Conservation (phyloP, 2,113 vertebrate species). For the Bujurquina vittata region DNA sequence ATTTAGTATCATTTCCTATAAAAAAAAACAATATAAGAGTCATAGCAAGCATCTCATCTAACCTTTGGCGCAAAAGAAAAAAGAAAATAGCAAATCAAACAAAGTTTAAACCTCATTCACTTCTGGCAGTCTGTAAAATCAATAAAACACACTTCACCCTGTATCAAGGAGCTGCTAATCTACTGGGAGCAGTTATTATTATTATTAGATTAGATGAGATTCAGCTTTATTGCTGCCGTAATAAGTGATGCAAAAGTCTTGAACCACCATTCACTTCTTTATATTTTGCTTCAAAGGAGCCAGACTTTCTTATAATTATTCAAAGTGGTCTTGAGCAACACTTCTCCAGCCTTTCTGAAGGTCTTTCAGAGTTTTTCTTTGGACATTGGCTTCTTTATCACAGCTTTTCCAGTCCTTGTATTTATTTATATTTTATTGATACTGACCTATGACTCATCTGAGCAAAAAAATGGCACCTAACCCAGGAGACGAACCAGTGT, state of each 20-base stretch:
- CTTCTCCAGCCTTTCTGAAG: neutral
- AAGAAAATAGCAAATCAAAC: neutral
- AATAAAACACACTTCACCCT: neutral
- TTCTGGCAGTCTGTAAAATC: neutral
- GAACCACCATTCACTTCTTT: neutral
- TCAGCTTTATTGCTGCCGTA: neutral
- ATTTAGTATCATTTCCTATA: neutral
- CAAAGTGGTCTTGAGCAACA: neutral
- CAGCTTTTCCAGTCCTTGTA: neutral
- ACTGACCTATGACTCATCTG: neutral
- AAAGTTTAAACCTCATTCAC: neutral
- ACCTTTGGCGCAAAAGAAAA: neutral
- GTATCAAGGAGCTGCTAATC: neutral
- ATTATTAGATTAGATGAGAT: neutral
- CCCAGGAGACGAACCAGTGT: neutral
- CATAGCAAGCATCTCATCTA: neutral
- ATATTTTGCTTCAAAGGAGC: neutral
- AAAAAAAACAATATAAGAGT: neutral
- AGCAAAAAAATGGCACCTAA: neutral
- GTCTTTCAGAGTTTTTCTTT: neutral
- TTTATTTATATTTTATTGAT: neutral
- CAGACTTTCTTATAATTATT: neutral
- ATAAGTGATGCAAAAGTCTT: neutral
- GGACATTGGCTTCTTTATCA: neutral
- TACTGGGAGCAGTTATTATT: neutral